Percentiles rank a stretch among this genome's conserved stretches.
Evolutionary conservation across 1,140 invertebrate genomes (phyloP).

Genomic region (Diorhabda sublineata): DNA sequence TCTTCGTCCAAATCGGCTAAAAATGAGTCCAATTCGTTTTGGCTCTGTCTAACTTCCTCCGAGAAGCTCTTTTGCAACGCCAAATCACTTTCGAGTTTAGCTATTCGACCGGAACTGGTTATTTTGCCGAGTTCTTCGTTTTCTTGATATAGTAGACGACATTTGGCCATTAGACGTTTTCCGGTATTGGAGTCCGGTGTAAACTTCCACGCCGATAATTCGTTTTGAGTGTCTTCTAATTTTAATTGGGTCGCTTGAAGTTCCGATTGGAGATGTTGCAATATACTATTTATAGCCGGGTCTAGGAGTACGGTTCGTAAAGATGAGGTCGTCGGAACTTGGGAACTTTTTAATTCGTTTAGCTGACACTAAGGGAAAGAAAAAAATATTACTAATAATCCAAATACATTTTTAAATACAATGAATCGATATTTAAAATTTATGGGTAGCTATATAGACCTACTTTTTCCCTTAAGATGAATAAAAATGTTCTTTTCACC

Average conservation of each 20-base stretch:
- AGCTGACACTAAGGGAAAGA: slow-evolving; percentile 74
- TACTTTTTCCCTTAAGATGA: too few species aligned
- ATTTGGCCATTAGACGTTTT: slow-evolving; percentile 97
- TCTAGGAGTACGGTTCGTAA: slow-evolving; percentile 83
- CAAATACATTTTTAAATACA: too few species aligned
- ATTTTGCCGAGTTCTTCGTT: slow-evolving; percentile 97
- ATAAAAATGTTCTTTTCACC: too few species aligned
- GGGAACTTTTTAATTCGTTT: slow-evolving; percentile 79
- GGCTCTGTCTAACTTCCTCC: slow-evolving; percentile 95
- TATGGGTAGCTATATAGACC: too few species aligned
- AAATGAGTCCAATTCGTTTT: slow-evolving; percentile 94
- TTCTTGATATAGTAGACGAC: slow-evolving; percentile 92
- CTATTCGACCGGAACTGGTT: slow-evolving; percentile 89
- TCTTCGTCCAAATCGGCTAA: slow-evolving; percentile 95
- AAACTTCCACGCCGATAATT: slow-evolving; percentile 97
- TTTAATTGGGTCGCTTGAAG: slow-evolving; percentile 83
- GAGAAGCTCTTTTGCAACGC: slow-evolving; percentile 93
- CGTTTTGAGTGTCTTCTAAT: slow-evolving; percentile 95
- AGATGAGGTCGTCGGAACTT: slow-evolving; percentile 72
- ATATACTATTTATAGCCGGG: slow-evolving; percentile 92
- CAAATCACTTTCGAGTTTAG: slow-evolving; percentile 93
- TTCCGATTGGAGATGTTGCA: slow-evolving; percentile 89
- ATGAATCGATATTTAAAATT: too few species aligned
- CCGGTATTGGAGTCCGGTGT: slow-evolving; percentile 97
- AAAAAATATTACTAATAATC: not conserved